These are phyloP conservation scores for Ceramica pisi DNA, from an alignment of 2,888 invertebrate genomes.

Conservation along the genomic window DNA sequence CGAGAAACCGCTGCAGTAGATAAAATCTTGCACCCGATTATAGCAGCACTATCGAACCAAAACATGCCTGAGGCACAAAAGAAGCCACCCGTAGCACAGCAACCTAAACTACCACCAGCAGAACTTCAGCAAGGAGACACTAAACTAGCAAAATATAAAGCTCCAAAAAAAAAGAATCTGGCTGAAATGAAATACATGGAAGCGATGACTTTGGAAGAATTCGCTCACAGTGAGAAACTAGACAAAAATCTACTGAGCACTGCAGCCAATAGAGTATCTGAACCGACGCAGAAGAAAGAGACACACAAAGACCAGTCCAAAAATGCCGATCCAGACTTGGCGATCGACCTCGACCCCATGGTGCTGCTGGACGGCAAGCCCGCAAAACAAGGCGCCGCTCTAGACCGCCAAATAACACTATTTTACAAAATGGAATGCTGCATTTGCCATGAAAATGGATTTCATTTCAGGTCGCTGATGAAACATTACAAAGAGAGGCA, in stretches of 20 bases:
- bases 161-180: slow-evolving; percentile 77
- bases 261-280: slow-evolving; percentile 45
- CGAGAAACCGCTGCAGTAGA: slow-evolving; percentile 62
- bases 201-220: slow-evolving; percentile 86
- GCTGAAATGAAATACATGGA: slow-evolving; percentile 84
- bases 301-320: slow-evolving; percentile 62
- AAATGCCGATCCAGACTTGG: slow-evolving; percentile 65
- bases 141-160: slow-evolving; percentile 69
- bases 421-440: slow-evolving; percentile 89
- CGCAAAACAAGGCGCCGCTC: slow-evolving; percentile 83
- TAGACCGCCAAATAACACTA: slow-evolving; percentile 86
- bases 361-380: slow-evolving; percentile 85
- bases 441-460: slow-evolving; percentile 86
- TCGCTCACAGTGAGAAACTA: slow-evolving; percentile 80
- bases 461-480: slow-evolving; percentile 87
- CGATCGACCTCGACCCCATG: slow-evolving; percentile 79
- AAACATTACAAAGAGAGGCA: slow-evolving; percentile 88
- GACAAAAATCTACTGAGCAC: slow-evolving; percentile 80
- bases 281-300: slow-evolving; percentile 58
- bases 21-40: slow-evolving; percentile 73
- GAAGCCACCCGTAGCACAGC: slow-evolving; percentile 50
- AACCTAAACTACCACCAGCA: slow-evolving; percentile 65
- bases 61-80: slow-evolving; percentile 68
- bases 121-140: slow-evolving; percentile 83
- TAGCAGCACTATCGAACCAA: slow-evolving; percentile 72